Evolutionary conservation across 2,797 vertebrate species (phyloP).

Genomic region (Miichthys miiuy): DNA sequence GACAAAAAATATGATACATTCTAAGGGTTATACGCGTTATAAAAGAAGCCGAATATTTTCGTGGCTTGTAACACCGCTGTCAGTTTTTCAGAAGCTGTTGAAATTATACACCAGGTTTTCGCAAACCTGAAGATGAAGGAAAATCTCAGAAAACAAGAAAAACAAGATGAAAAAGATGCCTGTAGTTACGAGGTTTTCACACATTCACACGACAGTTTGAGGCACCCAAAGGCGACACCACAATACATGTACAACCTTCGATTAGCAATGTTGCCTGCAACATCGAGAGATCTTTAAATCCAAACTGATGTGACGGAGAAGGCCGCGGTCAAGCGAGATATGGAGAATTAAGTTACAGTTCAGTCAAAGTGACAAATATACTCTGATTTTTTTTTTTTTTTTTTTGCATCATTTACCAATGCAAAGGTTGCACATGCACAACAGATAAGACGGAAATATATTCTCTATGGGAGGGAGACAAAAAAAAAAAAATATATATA

Average conservation of each 20-base stretch:
- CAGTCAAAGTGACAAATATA: slow-evolving; percentile 6
- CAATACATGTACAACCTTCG: slow-evolving; percentile 32
- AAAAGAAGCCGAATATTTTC: not conserved
- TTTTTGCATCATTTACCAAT: slow-evolving; percentile 16
- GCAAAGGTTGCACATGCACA: slow-evolving; percentile 46
- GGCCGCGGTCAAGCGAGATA: not conserved
- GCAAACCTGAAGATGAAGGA: slow-evolving; percentile 2
- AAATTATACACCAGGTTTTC: not conserved
- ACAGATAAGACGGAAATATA: slow-evolving; percentile 15
- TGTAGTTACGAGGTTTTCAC: slow-evolving; percentile 20
- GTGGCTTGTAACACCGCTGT: slow-evolving; percentile 6
- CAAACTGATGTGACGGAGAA: not conserved
- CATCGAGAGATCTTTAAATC: not conserved
- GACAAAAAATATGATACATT: not conserved
- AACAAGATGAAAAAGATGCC: not conserved
- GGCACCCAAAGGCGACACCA: slow-evolving; percentile 26
- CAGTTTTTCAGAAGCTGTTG: not conserved
- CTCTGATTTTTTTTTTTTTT: not conserved
- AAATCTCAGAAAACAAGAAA: not conserved
- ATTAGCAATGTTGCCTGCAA: slow-evolving; percentile 48
- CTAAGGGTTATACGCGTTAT: not conserved
- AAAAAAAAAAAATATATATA: slow-evolving; percentile 14
- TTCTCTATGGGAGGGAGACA: not conserved
- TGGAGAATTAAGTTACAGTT: not conserved
- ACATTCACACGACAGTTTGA: slow-evolving; percentile 31